Evolutionary conservation across 2,888 invertebrate genomes (phyloP), one percentile per base, ranked within the genome.

Genomic region (Drosophila eohydei): DNA sequence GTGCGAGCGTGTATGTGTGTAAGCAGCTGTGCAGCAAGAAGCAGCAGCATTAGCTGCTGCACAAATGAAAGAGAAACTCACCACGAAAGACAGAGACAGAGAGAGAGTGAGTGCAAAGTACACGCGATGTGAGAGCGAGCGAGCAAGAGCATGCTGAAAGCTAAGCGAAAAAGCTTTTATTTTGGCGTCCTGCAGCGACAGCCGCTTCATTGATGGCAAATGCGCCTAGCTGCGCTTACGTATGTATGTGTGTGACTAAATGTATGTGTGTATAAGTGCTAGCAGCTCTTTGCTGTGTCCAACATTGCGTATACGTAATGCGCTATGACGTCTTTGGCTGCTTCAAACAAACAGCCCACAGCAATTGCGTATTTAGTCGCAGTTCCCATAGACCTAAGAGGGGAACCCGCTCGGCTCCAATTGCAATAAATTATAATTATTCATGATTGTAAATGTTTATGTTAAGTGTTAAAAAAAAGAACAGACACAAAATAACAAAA

Each of bases 21-120:
- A 41, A 81, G 84, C 84, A 89, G 89, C 89, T 85, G 89, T 85
- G 66, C 46, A 74, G 74, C 72, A 84, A 89, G 89, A 84, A 84
- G 84, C 78, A 85, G 70, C 57, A 62, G 52, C 57, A 63, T 58
- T 51, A 56, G 60, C 50, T 61, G 61, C 48, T 62, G 66, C 58
- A 72, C 60, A 50, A 65, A 26, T 32, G 55, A 43, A 60, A 77
- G 46, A 60, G 66, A 71, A 84, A 85, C 38, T 80, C 84, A 84
- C 88, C 84, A 88, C 74, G 51, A 56, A 44, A n/a, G 12, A 41
- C 34, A 54, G 11, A 55, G 9, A 30, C 34, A 57, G 9, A 34
- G 43, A 64, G 38, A 52, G 48, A 26, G 64, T 63, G 46, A 56
- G 51, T 21, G 8, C 26, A 34, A 21, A n/a, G 9, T 64, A 57